Conservation (phyloP, 2,888 invertebrate genomes). For the Melanostoma scalare region DNA sequence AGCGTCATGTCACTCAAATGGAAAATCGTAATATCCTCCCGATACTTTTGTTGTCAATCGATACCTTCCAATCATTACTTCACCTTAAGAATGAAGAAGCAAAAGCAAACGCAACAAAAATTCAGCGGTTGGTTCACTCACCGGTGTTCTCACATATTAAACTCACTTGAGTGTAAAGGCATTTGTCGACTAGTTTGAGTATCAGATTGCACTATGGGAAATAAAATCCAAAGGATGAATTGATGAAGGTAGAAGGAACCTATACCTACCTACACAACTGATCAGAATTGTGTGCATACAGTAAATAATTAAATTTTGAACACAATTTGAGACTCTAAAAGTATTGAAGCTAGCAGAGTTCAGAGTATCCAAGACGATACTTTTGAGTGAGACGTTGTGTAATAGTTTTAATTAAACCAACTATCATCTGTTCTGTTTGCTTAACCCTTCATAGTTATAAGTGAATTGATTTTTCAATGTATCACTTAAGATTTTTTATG, state of each 20-base stretch:
- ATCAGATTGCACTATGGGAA: slow-evolving; percentile 67
- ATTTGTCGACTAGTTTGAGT: slow-evolving; percentile 71
- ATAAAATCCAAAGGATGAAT: slow-evolving; percentile 37
- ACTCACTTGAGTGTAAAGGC: slow-evolving; percentile 73
- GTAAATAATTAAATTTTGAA: no score
- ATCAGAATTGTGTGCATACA: no score
- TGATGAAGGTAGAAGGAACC: neutral
- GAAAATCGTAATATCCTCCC: slow-evolving; percentile 74
- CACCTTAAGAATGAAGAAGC: slow-evolving; percentile 51
- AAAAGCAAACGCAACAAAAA: slow-evolving; percentile 66
- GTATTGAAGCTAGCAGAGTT: no score
- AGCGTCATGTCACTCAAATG: slow-evolving; percentile 65
- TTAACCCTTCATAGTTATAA: no score
- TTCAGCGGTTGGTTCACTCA: slow-evolving; percentile 72
- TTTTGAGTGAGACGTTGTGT: no score
- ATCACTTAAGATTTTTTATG: no score
- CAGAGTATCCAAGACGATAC: no score
- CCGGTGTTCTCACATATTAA: slow-evolving; percentile 72
- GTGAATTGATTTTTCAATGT: no score
- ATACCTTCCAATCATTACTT: slow-evolving; percentile 67
- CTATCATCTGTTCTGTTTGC: no score
- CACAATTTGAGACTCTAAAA: no score
- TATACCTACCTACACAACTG: no score
- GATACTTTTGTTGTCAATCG: slow-evolving; percentile 63
- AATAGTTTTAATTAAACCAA: no score